These are phyloP conservation scores for Harpalus rufipes DNA, from an alignment of 2,888 invertebrate species.

Conservation along the genomic window DNA sequence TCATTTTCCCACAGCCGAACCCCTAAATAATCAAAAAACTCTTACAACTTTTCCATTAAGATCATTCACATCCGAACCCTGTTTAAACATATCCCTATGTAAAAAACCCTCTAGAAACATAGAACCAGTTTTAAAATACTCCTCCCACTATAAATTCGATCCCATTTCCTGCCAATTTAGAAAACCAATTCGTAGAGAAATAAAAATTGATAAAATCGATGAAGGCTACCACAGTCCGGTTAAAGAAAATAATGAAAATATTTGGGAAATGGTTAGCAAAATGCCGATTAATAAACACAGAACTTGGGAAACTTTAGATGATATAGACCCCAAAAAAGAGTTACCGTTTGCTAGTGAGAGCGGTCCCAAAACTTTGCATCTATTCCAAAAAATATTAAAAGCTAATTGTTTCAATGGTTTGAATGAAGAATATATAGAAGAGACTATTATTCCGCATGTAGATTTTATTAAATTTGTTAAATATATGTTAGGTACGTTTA, in stretches of 20 bases:
- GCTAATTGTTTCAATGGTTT: constrained; percentile 55
- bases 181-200: neutral
- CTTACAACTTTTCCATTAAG: constrained; percentile 23
- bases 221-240: constrained; percentile 71
- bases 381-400: constrained; percentile 70
- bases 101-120: constrained; percentile 8
- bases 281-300: constrained; percentile 71
- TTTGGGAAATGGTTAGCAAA: constrained; percentile 74
- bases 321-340: constrained; percentile 73
- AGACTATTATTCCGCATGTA: constrained; percentile 68
- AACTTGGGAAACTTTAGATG: constrained; percentile 75
- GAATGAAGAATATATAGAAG: constrained; percentile 10
- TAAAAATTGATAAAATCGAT: constrained; percentile 64
- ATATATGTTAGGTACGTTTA: constrained; percentile 71
- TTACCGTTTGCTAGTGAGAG: constrained; percentile 75
- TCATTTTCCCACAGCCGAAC: neutral
- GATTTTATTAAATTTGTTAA: constrained; percentile 74
- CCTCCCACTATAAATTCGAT: constrained; percentile 49
- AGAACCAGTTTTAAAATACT: constrained; percentile 43
- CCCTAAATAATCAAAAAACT: neutral
- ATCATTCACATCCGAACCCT: constrained; percentile 22
- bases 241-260: constrained; percentile 68
- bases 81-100: neutral
- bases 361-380: constrained; percentile 73
- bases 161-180: neutral